Evolutionary conservation across 2,888 invertebrate species (phyloP), one percentile per base, ranked within the genome.

Genomic region (Eucriotettix oculatus): DNA sequence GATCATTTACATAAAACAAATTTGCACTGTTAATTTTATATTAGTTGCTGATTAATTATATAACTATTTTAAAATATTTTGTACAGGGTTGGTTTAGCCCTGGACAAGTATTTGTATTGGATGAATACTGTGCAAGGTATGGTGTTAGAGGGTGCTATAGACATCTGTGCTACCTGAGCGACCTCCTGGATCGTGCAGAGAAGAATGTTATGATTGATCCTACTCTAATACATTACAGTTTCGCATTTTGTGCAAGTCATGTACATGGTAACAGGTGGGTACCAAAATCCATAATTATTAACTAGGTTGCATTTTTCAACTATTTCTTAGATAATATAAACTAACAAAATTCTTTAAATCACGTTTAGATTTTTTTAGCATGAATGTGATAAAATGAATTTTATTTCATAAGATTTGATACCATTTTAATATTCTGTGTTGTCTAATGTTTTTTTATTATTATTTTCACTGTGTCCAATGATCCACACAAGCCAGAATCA

Each of bases 181-280:
- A 99, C 74, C 81, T 99, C 57, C 79, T 99, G 67, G 95, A 96
- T 72, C 84, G 93, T 64, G 94, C 96, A 0, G 96, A 98, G 74
- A 91, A 92, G 69, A 78, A 78, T 64, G 82, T 90, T 68, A 92
- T 98, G 80, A 95, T 99, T 64, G 99, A 99, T 77, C 99, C 99
- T 0, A 98, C 96, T 1, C 80, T 99, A 64, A 95, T 99, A 73
- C 98, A 99, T 77, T 99, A 93, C 77, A 95, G 96, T 70, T 99
- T 98, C 77, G 98, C 98, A 55, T 99, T 97, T 79, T 99, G 99
- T 77, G 98, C 98, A 59, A 96, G 93, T 69, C 99, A 99, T 75
- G 98, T 99, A 11, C 96, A 98, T 73, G 99, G 99, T 66, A 99
- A 98, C 80, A 89, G 93, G 93, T 94, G 80, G 73, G 80, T 64